Evolutionary conservation across 2,888 invertebrate species (phyloP).

Genomic region (Drosophila tanythrix): DNA sequence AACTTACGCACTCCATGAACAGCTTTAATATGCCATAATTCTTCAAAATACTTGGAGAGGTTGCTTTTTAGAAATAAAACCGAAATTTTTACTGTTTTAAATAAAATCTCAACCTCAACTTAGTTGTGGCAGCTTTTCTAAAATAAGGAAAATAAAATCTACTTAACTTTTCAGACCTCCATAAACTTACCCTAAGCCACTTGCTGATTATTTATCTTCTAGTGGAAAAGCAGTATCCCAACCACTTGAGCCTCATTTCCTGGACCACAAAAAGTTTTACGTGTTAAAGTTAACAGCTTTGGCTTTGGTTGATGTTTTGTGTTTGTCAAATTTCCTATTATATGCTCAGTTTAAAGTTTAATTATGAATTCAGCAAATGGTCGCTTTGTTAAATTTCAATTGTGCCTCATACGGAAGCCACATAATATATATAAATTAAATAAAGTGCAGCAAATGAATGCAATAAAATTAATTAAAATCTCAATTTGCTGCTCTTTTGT

Average conservation of each 20-base stretch:
- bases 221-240: neutral
- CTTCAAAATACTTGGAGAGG: neutral
- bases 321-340: conserved; percentile 11
- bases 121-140: neutral
- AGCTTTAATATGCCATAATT: conserved; percentile 3
- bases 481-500: conserved; percentile 54
- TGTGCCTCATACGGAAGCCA: conserved; percentile 9
- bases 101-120: neutral
- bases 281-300: conserved; percentile 38
- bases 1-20: conserved; percentile 12
- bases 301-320: conserved; percentile 2
- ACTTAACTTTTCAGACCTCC: neutral
- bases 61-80: neutral
- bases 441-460: conserved; percentile 53
- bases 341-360: neutral
- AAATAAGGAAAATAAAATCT: neutral
- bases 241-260: conserved; percentile 16
- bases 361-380: conserved; percentile 7
- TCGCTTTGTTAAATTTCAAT: conserved; percentile 6
- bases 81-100: neutral
- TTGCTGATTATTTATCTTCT: conserved; percentile 8
- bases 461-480: conserved; percentile 50
- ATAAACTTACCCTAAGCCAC: conserved; percentile 7
- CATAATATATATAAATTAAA: conserved; percentile 6
- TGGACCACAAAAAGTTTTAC: conserved; percentile 37